Evolutionary conservation across 2,113 vertebrate species (phyloP).

Genomic region (Eurypyga helias): DNA sequence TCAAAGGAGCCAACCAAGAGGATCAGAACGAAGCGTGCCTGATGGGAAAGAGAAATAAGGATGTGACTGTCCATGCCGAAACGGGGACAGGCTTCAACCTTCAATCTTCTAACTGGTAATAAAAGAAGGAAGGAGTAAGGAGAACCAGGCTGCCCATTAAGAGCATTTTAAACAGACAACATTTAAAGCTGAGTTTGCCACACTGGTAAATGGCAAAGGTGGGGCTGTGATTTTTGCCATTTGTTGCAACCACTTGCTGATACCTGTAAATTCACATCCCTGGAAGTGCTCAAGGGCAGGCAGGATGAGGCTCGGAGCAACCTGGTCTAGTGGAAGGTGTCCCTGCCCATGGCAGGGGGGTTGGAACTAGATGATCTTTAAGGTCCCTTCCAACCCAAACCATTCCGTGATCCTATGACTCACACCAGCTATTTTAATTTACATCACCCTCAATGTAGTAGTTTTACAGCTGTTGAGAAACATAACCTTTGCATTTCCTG

Average conservation of each 20-base stretch:
- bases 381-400: too few relatives aligned
- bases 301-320: too few relatives aligned
- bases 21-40: constrained; percentile 83
- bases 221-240: background rate
- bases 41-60: background rate
- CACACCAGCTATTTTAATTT: background rate
- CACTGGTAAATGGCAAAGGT: background rate
- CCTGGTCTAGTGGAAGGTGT: too few relatives aligned
- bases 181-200: background rate
- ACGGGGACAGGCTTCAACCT: background rate
- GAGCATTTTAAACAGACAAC: background rate
- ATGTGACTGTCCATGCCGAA: background rate
- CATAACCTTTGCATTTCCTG: background rate
- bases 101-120: background rate
- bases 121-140: background rate
- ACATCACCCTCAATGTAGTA: background rate
- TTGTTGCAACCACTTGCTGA: background rate
- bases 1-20: constrained; percentile 77
- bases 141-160: background rate
- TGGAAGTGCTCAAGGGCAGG: too few relatives aligned
- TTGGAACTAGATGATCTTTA: too few relatives aligned
- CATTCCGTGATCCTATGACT: too few relatives aligned
- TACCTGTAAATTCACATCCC: background rate
- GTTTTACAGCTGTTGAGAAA: background rate
- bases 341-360: too few relatives aligned